A percentile compares a stretch with the other conserved stretches of the same genome.
Conservation (phyloP, 2,797 vertebrate species). For the Centropyge bicolor region DNA sequence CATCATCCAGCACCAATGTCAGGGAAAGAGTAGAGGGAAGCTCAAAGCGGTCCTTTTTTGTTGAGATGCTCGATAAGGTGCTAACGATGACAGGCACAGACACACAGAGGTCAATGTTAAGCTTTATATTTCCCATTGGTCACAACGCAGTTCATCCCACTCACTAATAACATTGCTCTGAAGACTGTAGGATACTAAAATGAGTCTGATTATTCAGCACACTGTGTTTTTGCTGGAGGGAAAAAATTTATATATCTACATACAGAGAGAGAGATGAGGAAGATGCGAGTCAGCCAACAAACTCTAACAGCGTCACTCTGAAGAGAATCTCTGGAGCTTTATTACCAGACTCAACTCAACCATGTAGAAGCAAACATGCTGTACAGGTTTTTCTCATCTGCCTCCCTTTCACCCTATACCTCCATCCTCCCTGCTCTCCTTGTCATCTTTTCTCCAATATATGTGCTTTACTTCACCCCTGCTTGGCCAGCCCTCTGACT, state of each 20-base stretch:
- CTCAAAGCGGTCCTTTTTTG: slow-evolving; percentile 22
- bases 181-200: slow-evolving; percentile 40
- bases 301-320: slow-evolving; percentile 57
- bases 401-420: slow-evolving; percentile 23
- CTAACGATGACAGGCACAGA: slow-evolving; percentile 37
- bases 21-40: slow-evolving; percentile 24
- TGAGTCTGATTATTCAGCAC: slow-evolving; percentile 42
- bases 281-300: slow-evolving; percentile 50
- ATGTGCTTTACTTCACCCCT: slow-evolving; percentile 25
- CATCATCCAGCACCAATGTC: slow-evolving; percentile 2
- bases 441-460: slow-evolving; percentile 36
- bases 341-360: slow-evolving; percentile 70
- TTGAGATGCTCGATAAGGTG: slow-evolving; percentile 47
- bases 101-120: slow-evolving; percentile 49
- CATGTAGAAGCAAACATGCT: slow-evolving; percentile 60
- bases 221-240: slow-evolving; percentile 34
- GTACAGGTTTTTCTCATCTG: slow-evolving; percentile 45
- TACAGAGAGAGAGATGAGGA: slow-evolving; percentile 14
- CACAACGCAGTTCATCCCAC: slow-evolving; percentile 6
- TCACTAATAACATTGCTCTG: slow-evolving; percentile 14
- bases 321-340: slow-evolving; percentile 68
- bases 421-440: slow-evolving; percentile 20
- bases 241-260: neutral
- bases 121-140: slow-evolving; percentile 51
- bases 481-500: slow-evolving; percentile 40